phyloP scores from a whole-genome alignment of 2,113 vertebrate genomes.

The Amblyornis subalaris region DNA sequence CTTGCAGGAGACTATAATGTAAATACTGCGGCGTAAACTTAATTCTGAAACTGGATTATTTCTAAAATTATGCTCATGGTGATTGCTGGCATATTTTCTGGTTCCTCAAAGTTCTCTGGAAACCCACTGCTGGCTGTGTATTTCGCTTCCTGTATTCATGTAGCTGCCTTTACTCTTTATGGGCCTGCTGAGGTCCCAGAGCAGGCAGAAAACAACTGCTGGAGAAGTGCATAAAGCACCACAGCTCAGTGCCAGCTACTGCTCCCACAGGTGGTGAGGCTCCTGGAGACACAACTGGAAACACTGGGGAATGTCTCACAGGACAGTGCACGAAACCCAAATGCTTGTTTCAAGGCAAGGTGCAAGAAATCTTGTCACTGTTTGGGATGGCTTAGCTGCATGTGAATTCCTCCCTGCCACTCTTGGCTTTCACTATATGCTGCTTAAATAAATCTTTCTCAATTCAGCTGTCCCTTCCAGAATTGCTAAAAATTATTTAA shows the following conservation, averaged over 20 bases:
- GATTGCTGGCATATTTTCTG: conserved; percentile 31
- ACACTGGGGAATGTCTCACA: background rate
- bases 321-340: background rate
- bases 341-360: background rate
- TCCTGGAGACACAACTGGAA: background rate
- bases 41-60: conserved; percentile 19
- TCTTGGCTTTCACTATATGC: background rate
- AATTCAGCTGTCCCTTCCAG: background rate
- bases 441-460: background rate
- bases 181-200: background rate
- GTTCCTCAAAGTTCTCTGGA: conserved; percentile 32
- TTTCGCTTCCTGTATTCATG: background rate
- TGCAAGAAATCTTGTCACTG: background rate
- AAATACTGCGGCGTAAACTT: background rate
- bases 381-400: background rate
- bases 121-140: background rate
- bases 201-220: background rate
- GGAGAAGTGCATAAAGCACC: background rate
- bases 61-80: conserved; percentile 28
- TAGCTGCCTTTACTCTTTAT: conserved; percentile 18
- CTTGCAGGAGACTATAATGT: background rate
- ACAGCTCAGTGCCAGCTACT: background rate
- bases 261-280: background rate
- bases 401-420: background rate
- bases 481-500: background rate